Evolutionary conservation across 2,888 invertebrate species (phyloP).

Genomic region (Calameuta filiformis): DNA sequence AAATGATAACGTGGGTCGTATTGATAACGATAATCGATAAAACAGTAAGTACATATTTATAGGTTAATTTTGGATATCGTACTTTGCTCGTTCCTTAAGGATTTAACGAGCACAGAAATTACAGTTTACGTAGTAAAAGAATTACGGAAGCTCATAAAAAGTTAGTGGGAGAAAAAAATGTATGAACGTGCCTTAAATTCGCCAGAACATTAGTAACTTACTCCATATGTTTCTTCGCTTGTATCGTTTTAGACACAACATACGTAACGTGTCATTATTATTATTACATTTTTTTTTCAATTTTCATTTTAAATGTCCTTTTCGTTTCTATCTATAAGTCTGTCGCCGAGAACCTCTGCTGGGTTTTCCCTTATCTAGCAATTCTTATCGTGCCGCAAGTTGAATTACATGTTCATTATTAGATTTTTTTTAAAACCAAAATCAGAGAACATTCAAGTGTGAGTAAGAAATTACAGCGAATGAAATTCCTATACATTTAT

Average conservation of each 20-base stretch:
- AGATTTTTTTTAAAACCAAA: not conserved
- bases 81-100: not conserved
- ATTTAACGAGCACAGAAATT: not conserved
- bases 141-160: not conserved
- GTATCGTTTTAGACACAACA: not conserved
- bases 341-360: slow-evolving; percentile 12
- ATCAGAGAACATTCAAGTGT: not conserved
- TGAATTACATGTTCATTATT: slow-evolving; percentile 16
- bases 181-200: not conserved
- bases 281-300: not conserved
- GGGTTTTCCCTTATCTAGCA: slow-evolving; percentile 44
- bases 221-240: not conserved
- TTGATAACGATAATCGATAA: not conserved
- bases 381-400: slow-evolving; percentile 57
- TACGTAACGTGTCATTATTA: not conserved
- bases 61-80: not conserved
- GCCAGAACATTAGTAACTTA: not conserved
- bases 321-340: slow-evolving; percentile 8
- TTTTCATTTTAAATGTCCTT: not conserved
- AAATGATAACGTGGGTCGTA: not conserved
- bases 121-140: not conserved
- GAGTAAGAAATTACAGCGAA: not conserved
- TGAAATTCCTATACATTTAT: slow-evolving; percentile 3
- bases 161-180: not conserved
- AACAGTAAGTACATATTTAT: not conserved